Conservation (phyloP, 1,140 invertebrate genomes). For the Popillia japonica region DNA sequence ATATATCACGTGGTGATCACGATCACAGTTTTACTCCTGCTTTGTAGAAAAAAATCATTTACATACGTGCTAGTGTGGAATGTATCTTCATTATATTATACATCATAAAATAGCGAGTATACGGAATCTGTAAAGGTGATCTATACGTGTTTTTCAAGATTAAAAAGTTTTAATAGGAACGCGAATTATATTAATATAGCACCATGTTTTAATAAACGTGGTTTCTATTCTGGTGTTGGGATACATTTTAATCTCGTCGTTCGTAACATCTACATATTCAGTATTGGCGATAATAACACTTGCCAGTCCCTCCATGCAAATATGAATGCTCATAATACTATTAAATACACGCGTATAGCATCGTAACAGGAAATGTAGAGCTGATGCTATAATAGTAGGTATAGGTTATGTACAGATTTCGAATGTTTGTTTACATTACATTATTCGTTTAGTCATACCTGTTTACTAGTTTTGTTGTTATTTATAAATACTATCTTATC, state of each 20-base stretch:
- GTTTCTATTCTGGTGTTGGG: neutral
- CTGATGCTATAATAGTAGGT: slow-evolving; percentile 7
- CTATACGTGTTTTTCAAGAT: neutral
- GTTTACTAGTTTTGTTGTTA: slow-evolving; percentile 18
- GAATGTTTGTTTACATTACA: slow-evolving; percentile 20
- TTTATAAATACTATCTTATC: slow-evolving; percentile 31
- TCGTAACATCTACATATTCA: neutral
- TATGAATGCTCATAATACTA: neutral
- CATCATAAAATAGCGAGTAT: neutral
- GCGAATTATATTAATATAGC: neutral
- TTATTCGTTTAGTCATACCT: neutral
- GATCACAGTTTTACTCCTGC: neutral
- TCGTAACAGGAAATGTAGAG: slow-evolving; percentile 6
- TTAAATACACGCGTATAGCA: neutral
- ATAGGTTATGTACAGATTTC: slow-evolving; percentile 28
- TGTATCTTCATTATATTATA: slow-evolving; percentile 7
- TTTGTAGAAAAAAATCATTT: neutral
- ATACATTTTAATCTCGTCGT: neutral
- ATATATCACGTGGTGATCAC: slow-evolving; percentile 3
- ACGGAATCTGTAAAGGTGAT: neutral
- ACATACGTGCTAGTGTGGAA: neutral
- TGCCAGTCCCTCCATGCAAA: neutral
- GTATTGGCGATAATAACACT: neutral
- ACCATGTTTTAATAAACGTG: neutral
- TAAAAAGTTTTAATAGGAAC: neutral